Base-by-base conservation (phyloP, 2,888 invertebrate genomes). In the Eristalis intricaria region DNA sequence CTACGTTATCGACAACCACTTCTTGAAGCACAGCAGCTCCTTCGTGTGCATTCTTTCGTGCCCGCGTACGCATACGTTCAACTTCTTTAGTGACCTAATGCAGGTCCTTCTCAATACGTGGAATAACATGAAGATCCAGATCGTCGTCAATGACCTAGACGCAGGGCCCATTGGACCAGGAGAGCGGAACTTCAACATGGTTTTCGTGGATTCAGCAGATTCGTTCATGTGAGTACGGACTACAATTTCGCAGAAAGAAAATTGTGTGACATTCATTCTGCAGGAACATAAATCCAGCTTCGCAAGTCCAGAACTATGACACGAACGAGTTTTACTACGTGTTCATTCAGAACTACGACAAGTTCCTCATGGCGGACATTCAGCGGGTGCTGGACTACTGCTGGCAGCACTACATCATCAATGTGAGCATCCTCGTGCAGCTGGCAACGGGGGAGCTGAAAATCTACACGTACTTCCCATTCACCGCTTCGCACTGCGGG, bases 341-440 rank as follows among this genome's bases (percentile, higher is more conserved):
- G 2, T 90, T 92, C n/a, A 84, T 91, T 22, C 90, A 91, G 83
- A 89, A 89, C 0, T 43, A 88, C 0, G 91, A 91, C 68, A 80
- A 78, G 8, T 75, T 86, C 8, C 61, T 89, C 15, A 73, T 66
- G 3, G 11, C 15, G 7, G 90, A 91, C 22, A 91, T 92, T 90
- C 88, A 89, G 5, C 77, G 69, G 4, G 90, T 91, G 40, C 89
- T 91, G 0, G 89, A 89, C 15, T 91, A 91, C 35, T 91, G 91
- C 74, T 91, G 91, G 90, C 83, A 80, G 15, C 81, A 91, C 58
- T 90, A 90, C 60, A 88, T 91, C 29, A 90, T 91, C 76, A 90
- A 92, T 64, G 91, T 92, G 84, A 91, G 90, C 56, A 61, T 91
- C 1, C 91, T 91, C 75, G 89, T 91, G 43, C 91, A 91, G 64